phyloP scores from a whole-genome alignment of 2,113 vertebrate species.

The Eonycteris spelaea region DNA sequence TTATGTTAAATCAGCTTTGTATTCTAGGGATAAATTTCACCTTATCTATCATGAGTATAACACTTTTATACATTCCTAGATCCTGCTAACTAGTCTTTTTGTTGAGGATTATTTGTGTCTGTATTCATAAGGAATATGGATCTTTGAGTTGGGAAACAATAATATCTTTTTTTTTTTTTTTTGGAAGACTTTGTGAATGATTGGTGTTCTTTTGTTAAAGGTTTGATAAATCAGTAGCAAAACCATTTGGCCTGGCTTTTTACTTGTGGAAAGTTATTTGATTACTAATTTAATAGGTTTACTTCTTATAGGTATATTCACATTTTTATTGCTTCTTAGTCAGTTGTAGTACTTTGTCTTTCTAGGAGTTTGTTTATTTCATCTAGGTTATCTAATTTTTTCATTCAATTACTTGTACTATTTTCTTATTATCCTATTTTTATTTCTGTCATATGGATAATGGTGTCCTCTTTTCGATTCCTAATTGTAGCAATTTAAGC shows the following conservation, averaged over 20 bases:
- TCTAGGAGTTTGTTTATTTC: not conserved
- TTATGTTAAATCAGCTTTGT: not conserved
- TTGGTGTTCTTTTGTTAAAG: not conserved
- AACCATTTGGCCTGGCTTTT: not conserved
- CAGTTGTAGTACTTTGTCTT: not conserved
- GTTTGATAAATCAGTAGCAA: not conserved
- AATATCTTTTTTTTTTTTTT: not conserved
- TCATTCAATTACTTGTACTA: not conserved
- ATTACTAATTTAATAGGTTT: not conserved
- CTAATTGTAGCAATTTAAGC: not conserved
- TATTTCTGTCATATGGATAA: not conserved
- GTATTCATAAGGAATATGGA: not conserved
- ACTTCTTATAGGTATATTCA: not conserved
- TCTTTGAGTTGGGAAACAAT: not conserved
- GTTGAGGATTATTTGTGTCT: not conserved
- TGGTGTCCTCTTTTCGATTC: not conserved
- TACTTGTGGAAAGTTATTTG: not conserved
- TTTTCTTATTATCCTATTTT: not conserved
- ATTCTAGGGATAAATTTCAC: not conserved
- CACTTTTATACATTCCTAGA: not conserved
- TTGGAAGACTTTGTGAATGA: not conserved
- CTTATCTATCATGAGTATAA: not conserved
- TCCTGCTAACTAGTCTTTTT: not conserved
- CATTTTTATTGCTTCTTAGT: not conserved
- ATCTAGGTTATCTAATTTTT: not conserved